phyloP scores from a whole-genome alignment of 2,797 vertebrate genomes.

The Melanotaenia maccullochi region DNA sequence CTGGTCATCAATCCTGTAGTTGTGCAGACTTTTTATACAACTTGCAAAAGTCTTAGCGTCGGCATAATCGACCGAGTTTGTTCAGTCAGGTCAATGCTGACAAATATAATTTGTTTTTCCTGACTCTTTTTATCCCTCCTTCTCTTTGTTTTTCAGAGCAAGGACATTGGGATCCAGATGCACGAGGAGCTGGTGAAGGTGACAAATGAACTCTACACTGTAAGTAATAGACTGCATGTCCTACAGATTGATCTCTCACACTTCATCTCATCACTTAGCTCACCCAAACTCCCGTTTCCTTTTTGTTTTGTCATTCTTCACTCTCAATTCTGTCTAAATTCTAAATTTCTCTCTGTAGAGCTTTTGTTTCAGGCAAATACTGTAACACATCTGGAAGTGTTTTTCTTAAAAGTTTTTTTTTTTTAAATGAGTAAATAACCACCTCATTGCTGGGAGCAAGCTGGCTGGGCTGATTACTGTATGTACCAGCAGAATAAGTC shows the following conservation, averaged over 20 bases:
- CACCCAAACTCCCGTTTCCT: conserved; percentile 15
- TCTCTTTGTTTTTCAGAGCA: conserved; percentile 88
- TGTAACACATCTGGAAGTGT: neutral
- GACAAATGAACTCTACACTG: conserved; percentile 98
- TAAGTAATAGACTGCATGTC: conserved; percentile 79
- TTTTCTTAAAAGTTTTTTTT: neutral
- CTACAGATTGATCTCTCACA: conserved; percentile 44
- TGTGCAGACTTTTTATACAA: conserved; percentile 5
- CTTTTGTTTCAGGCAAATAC: neutral
- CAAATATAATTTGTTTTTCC: conserved; percentile 28
- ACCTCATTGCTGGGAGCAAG: neutral
- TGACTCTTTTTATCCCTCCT: conserved; percentile 12
- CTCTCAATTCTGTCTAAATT: neutral
- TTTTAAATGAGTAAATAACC: neutral
- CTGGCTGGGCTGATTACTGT: neutral
- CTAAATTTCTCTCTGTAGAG: neutral
- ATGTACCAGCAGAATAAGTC: neutral
- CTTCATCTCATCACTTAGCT: conserved; percentile 29
- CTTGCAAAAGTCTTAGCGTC: conserved; percentile 22
- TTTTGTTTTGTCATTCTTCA: conserved; percentile 5
- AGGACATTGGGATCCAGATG: conserved; percentile 99
- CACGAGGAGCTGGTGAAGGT: conserved; percentile 98
- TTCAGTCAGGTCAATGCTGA: conserved; percentile 28
- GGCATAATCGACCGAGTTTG: conserved; percentile 1
- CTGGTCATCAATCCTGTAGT: neutral